Percentiles rank a stretch among this genome's conserved stretches.
These are phyloP conservation scores for Psilopsiagon aymara DNA, from an alignment of 2,113 vertebrate genomes.

Conservation along the genomic window DNA sequence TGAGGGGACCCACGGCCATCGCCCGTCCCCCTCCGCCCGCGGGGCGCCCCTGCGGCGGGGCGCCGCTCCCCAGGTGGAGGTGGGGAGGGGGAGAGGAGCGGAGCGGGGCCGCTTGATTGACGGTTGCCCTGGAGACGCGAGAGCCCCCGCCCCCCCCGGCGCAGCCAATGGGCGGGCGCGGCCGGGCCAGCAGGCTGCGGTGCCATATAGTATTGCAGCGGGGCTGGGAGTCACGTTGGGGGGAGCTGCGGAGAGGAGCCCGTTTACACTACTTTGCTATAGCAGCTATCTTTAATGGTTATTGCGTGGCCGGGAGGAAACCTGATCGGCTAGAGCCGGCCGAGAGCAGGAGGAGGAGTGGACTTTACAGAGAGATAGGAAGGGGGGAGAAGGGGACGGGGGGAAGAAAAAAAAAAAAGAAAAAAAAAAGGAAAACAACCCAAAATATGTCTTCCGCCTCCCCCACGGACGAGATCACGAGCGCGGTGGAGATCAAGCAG, in stretches of 20 bases:
- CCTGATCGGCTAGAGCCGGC: constrained; percentile 90
- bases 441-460: constrained; percentile 97
- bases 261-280: constrained; percentile 84
- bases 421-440: constrained; percentile 66
- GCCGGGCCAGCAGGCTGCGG: constrained; percentile 65
- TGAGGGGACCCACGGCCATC: background rate
- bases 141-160: constrained; percentile 59
- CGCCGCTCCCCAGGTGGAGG: constrained; percentile 63
- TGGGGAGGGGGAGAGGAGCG: background rate
- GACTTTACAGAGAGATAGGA: constrained; percentile 79
- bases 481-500: constrained; percentile 92
- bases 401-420: background rate
- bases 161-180: constrained; percentile 72
- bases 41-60: background rate
- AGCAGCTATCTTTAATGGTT: constrained; percentile 91
- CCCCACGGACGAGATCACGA: constrained; percentile 90
- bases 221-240: constrained; percentile 75
- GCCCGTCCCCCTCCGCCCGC: background rate
- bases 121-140: constrained; percentile 57
- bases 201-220: constrained; percentile 76
- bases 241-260: constrained; percentile 78
- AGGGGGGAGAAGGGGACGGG: constrained; percentile 59
- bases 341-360: constrained; percentile 89
- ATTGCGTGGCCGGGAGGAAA: constrained; percentile 94
- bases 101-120: constrained; percentile 70